Evolutionary conservation across 2,113 vertebrate species (phyloP).

Genomic region (Neomonachus schauinslandi): DNA sequence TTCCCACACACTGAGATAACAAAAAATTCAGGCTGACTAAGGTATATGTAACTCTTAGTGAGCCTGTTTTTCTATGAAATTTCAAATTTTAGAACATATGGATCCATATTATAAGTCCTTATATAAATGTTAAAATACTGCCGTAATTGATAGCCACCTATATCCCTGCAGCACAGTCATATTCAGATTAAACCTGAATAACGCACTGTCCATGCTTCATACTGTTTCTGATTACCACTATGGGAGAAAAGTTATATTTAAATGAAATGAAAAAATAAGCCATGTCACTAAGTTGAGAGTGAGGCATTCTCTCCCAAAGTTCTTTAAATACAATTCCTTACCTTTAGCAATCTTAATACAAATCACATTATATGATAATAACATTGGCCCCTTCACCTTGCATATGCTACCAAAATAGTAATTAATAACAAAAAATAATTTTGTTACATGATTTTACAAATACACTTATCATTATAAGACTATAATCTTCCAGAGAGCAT

Average conservation of each 20-base stretch:
- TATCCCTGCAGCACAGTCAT: background rate
- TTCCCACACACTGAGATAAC: background rate
- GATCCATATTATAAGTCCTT: background rate
- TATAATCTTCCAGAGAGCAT: background rate
- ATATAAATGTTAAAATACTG: background rate
- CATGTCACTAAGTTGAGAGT: background rate
- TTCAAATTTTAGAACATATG: slow-evolving; percentile 28
- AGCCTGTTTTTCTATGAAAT: background rate
- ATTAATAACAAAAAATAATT: background rate
- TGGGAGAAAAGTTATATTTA: background rate
- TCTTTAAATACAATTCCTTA: background rate
- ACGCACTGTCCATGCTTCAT: background rate
- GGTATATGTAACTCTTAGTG: background rate
- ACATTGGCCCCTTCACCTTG: background rate
- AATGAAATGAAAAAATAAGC: slow-evolving; percentile 41
- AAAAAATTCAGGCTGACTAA: background rate
- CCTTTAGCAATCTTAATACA: slow-evolving; percentile 8
- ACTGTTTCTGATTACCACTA: background rate
- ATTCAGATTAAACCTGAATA: slow-evolving; percentile 20
- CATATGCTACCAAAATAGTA: background rate
- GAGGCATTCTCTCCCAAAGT: background rate
- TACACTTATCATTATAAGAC: background rate
- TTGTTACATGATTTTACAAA: slow-evolving; percentile 2
- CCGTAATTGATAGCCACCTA: background rate
- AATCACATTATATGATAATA: background rate